Conservation (phyloP, 2,113 vertebrate genomes). For the Pagrus major region DNA sequence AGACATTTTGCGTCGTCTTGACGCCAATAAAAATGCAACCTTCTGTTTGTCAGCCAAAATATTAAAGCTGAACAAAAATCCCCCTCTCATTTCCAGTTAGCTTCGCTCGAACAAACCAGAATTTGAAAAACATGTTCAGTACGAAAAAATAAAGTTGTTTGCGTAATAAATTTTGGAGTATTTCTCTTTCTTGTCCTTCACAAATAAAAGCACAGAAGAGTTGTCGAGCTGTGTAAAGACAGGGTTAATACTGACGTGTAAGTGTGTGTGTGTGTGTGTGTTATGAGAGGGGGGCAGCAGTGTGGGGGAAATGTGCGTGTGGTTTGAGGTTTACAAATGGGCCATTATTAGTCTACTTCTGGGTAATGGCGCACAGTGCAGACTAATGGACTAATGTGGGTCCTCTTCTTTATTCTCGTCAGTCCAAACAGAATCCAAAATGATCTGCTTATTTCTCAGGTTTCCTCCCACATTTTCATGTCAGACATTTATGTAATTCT, state of each 20-base stretch:
- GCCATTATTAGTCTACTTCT: slow-evolving; percentile 53
- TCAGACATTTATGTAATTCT: neutral
- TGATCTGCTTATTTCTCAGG: neutral
- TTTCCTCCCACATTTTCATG: slow-evolving; percentile 1
- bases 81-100: neutral
- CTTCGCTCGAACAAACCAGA: slow-evolving; percentile 4
- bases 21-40: neutral
- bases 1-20: slow-evolving; percentile 12
- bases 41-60: slow-evolving; percentile 19
- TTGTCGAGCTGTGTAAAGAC: slow-evolving; percentile 16
- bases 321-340: slow-evolving; percentile 64
- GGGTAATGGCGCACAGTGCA: neutral
- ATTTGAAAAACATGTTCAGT: neutral
- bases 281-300: neutral
- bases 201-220: slow-evolving; percentile 29
- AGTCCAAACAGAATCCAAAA: slow-evolving; percentile 2
- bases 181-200: slow-evolving; percentile 51
- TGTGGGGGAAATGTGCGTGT: slow-evolving; percentile 27
- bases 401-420: neutral
- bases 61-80: slow-evolving; percentile 2
- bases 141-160: slow-evolving; percentile 47
- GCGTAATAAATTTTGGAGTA: neutral
- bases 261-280: slow-evolving; percentile 22
- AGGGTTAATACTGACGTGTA: neutral
- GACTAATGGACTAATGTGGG: slow-evolving; percentile 55